A percentile compares a stretch with the other conserved stretches of the same genome.
These are phyloP conservation scores for Aurelia sp. DNA, from an alignment of 30 jellyfish, hydroid and myxozoan genomes.

Conservation along the genomic window DNA sequence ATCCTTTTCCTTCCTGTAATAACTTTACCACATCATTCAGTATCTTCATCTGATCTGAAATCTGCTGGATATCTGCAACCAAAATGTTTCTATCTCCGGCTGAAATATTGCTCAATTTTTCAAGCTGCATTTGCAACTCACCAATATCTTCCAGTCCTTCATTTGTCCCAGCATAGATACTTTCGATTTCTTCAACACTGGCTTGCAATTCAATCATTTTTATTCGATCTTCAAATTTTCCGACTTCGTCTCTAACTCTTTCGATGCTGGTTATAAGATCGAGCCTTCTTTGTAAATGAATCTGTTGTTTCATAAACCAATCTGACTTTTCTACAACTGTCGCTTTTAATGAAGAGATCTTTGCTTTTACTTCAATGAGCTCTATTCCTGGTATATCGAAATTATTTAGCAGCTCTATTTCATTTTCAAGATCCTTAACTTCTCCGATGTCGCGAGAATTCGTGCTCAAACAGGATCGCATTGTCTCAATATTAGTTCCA, in stretches of 20 bases:
- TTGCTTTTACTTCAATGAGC: too few species aligned
- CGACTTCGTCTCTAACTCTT: too few species aligned
- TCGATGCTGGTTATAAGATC: too few species aligned
- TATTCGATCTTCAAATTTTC: too few species aligned
- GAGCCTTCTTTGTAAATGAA: background rate
- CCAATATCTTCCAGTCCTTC: background rate
- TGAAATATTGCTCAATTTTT: background rate
- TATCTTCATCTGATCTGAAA: too few species aligned
- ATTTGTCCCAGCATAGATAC: background rate
- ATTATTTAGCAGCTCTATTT: background rate
- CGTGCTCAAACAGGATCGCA: background rate
- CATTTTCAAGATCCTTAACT: constrained; percentile 9
- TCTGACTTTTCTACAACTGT: background rate
- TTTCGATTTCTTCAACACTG: too few species aligned
- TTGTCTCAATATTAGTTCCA: background rate
- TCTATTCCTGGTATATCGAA: background rate
- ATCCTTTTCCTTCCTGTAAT: too few species aligned
- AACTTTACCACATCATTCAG: too few species aligned
- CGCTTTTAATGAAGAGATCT: background rate
- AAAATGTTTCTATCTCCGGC: too few species aligned
- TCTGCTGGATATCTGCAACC: too few species aligned
- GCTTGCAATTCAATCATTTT: too few species aligned
- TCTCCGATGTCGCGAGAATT: background rate
- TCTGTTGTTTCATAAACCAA: background rate
- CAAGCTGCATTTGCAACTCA: background rate